These are phyloP conservation scores for Picathartes gymnocephalus DNA, from an alignment of 2,113 vertebrate genomes.

Conservation along the genomic window DNA sequence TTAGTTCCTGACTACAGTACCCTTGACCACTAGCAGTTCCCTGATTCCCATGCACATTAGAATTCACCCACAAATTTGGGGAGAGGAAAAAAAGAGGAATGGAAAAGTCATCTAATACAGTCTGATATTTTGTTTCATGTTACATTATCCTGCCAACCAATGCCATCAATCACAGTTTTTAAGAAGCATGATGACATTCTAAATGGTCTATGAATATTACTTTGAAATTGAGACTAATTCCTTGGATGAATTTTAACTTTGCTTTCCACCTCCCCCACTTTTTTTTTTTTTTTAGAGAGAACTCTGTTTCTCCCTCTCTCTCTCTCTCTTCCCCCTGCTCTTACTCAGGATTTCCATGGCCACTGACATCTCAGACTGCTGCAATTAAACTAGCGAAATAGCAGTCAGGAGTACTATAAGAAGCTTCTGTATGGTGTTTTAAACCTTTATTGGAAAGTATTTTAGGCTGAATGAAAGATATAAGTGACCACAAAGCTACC, in stretches of 20 bases:
- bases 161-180: conserved; percentile 20
- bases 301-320: background rate
- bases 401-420: background rate
- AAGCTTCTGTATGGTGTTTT: background rate
- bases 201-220: conserved; percentile 58
- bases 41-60: background rate
- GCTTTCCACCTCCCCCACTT: background rate
- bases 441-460: background rate
- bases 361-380: background rate
- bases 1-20: background rate
- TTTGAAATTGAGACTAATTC: conserved; percentile 32
- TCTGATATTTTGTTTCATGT: background rate
- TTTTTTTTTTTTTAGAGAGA: background rate
- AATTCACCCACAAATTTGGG: background rate
- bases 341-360: background rate
- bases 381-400: conserved; percentile 16
- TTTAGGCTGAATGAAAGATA: background rate
- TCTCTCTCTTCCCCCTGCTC: accelerated
- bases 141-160: conserved; percentile 18
- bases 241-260: conserved; percentile 17
- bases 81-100: background rate
- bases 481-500: background rate
- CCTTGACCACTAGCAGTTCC: background rate
- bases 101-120: background rate
- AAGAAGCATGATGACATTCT: conserved; percentile 24